A percentile compares a stretch with the other conserved stretches of the same genome.
Evolutionary conservation across 1,140 invertebrate genomes (phyloP).

Genomic region (Papilio helenus): DNA sequence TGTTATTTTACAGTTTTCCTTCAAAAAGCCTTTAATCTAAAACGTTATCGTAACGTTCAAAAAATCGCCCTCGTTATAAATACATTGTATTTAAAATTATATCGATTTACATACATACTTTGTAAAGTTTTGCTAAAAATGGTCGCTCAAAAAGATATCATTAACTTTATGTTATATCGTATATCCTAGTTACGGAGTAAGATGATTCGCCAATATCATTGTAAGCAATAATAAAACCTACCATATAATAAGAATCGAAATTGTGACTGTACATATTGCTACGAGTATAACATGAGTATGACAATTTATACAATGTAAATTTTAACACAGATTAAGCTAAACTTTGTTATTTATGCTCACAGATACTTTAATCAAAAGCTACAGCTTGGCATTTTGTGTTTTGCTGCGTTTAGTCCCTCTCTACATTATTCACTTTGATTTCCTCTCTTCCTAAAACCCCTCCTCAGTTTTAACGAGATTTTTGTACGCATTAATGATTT

Average conservation of each 20-base stretch:
- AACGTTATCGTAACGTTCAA: constrained; percentile 7
- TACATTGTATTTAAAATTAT: constrained; percentile 32
- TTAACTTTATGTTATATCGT: constrained; percentile 61
- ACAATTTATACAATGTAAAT: constrained; percentile 33
- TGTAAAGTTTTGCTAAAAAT: constrained; percentile 54
- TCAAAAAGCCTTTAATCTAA: constrained; percentile 19
- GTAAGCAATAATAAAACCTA: constrained; percentile 72
- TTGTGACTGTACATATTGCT: constrained; percentile 44
- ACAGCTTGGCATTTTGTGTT: not conserved
- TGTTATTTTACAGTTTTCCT: constrained; percentile 8
- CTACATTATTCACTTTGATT: not conserved
- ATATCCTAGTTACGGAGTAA: constrained; percentile 65
- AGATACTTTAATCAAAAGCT: constrained; percentile 20
- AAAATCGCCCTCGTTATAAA: constrained; percentile 14
- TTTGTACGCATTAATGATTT: not conserved
- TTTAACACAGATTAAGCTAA: constrained; percentile 19
- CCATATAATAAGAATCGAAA: constrained; percentile 55
- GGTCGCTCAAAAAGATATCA: constrained; percentile 67
- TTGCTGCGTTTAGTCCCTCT: constrained; percentile 2
- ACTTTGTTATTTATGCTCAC: not conserved
- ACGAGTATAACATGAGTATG: not conserved
- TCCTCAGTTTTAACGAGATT: not conserved
- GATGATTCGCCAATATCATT: constrained; percentile 70
- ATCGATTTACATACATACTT: constrained; percentile 35
- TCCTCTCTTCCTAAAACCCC: not conserved